Percentiles rank a stretch among this genome's conserved stretches.
phyloP scores from a whole-genome alignment of 2,797 vertebrate species.

The Semotilus atromaculatus region DNA sequence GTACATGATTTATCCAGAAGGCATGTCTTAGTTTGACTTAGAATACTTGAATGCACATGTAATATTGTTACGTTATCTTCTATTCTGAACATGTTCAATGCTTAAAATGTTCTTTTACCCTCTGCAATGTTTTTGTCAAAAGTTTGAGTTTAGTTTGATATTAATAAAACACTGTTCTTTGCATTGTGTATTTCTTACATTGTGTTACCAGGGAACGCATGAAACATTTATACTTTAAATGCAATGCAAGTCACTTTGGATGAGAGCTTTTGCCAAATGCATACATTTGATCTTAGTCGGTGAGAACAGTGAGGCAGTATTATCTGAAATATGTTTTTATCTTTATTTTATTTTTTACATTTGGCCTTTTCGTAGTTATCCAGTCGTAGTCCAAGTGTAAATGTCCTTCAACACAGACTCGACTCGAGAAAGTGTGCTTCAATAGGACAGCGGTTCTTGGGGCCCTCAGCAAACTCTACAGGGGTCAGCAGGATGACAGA shows the following conservation, averaged over 20 bases:
- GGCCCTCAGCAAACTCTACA: neutral
- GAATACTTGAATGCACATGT: slow-evolving; percentile 26
- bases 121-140: neutral
- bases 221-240: neutral
- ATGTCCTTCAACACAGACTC: neutral
- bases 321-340: too few species aligned
- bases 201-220: neutral
- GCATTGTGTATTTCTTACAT: neutral
- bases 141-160: slow-evolving; percentile 17
- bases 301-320: neutral
- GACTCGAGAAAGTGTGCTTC: neutral
- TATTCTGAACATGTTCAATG: neutral
- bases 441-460: neutral
- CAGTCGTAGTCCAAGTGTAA: too few species aligned
- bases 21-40: slow-evolving; percentile 17
- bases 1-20: neutral
- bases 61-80: slow-evolving; percentile 9
- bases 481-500: neutral
- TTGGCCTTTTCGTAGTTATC: too few species aligned
- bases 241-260: neutral
- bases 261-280: neutral
- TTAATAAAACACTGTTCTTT: slow-evolving; percentile 32
- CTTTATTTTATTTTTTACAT: too few species aligned
- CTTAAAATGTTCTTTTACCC: slow-evolving; percentile 7
- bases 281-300: neutral